These are phyloP conservation scores for Drosophila fulvimacula DNA, from an alignment of 2,888 invertebrate species.

Conservation along the genomic window DNA sequence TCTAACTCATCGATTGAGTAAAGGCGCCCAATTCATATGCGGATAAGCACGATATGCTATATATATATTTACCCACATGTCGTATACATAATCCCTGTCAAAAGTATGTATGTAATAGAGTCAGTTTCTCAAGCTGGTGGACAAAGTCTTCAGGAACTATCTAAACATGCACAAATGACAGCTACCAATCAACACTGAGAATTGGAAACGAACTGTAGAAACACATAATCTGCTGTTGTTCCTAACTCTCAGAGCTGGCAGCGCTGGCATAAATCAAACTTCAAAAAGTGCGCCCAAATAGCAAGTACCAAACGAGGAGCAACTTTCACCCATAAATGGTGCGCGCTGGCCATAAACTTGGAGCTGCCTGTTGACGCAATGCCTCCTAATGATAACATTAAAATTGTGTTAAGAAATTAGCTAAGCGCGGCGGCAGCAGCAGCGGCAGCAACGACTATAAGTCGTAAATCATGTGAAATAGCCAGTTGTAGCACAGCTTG, in stretches of 20 bases:
- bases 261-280: slow-evolving; percentile 66
- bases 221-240: slow-evolving; percentile 47
- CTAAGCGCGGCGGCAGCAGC: slow-evolving; percentile 44
- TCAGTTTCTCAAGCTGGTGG: not conserved
- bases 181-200: slow-evolving; percentile 48
- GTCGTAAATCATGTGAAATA: slow-evolving; percentile 72
- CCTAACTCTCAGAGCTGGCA: slow-evolving; percentile 19
- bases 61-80: not conserved
- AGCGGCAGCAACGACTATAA: slow-evolving; percentile 36
- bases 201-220: slow-evolving; percentile 16
- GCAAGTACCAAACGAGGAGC: slow-evolving; percentile 26
- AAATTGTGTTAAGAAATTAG: slow-evolving; percentile 80
- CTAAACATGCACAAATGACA: slow-evolving; percentile 24
- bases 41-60: not conserved
- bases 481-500: slow-evolving; percentile 49
- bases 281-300: slow-evolving; percentile 63
- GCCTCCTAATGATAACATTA: slow-evolving; percentile 77
- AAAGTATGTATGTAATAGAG: not conserved
- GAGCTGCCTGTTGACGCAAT: slow-evolving; percentile 60
- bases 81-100: too few relatives aligned
- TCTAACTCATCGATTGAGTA: too few relatives aligned
- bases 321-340: slow-evolving; percentile 77
- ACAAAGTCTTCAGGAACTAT: not conserved
- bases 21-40: too few relatives aligned
- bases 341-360: slow-evolving; percentile 55